Base-by-base conservation (phyloP, 2,113 vertebrate species). In the Ciconia stormi region DNA sequence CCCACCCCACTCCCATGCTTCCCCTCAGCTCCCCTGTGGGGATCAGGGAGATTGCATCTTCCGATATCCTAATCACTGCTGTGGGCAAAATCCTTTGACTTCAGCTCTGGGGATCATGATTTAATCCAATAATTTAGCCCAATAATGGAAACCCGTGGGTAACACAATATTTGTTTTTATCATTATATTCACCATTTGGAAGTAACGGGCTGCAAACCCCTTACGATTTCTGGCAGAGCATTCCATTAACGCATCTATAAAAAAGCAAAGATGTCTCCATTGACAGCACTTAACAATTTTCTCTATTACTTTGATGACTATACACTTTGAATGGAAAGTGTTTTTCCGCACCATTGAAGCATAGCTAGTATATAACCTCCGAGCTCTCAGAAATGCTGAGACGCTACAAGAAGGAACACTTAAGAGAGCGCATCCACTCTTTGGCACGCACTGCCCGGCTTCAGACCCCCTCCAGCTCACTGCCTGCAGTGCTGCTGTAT, bases 281-380 rank as follows among this genome's bases (percentile, higher is more conserved):
- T 56, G 87, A 52, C 70, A 88, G 74, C 87, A 77, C 84, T 94
- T 94, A 91, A 82, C 84, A 88, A 81, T 91, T 94, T 91, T 90
- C 94, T 88, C 66, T 80, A 36, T 91, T 90, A 53, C 87, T 94
- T 77, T 55, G 70, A 89, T 83, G 74, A 82, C 84, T 91, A 11
- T 66, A 86, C 87, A 74, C 78, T 82, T 96, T 42, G 84, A 91
- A 88, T 34, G 63, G 90, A 58, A 95, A 96, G 89, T 88, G 63
- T 42, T 96, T 96, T 95, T 96, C 94, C 0, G 5, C 93, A n/a
- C 74, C 87, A 16, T 4, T 94, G 93, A 62, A 94, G 90, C 95
- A 86, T 13, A 74, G 82, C 79, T 62, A 22, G 89, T 25, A 3
- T 15, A 42, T 80, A 81, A 73, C 88, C 78, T 87, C 46, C 0